phyloP scores from a whole-genome alignment of 1,140 invertebrate genomes.

The Penaeus vannamei region DNA sequence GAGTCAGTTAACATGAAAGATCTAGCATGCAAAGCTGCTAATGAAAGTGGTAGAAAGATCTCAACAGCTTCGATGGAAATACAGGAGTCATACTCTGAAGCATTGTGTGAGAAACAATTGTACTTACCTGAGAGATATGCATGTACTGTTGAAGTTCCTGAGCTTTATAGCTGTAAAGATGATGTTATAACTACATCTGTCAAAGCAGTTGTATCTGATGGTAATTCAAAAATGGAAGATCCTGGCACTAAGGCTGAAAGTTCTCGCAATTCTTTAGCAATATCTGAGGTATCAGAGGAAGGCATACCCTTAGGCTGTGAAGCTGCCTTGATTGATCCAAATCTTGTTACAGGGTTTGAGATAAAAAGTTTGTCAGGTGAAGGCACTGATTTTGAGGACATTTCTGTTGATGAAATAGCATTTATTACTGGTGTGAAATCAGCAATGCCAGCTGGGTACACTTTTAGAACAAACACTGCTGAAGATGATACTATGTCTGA shows the following conservation, averaged over 20 bases:
- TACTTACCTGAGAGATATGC: conserved; percentile 18
- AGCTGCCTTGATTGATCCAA: conserved; percentile 38
- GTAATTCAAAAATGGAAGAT: not conserved
- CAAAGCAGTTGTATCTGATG: not conserved
- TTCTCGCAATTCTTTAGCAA: not conserved
- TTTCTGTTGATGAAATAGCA: conserved; percentile 32
- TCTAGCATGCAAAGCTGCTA: too few species aligned
- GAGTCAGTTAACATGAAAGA: too few species aligned
- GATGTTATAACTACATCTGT: conserved; percentile 31
- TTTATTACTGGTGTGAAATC: conserved; percentile 44
- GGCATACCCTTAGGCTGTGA: conserved; percentile 48
- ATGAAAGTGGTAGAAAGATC: conserved; percentile 20
- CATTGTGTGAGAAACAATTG: conserved; percentile 1
- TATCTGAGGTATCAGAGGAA: conserved; percentile 54
- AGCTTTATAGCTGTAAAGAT: not conserved
- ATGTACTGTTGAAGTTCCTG: not conserved
- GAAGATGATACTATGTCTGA: conserved; percentile 48
- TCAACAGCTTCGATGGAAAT: conserved; percentile 47
- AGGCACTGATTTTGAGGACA: conserved; percentile 42
- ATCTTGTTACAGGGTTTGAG: conserved; percentile 42
- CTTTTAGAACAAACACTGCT: conserved; percentile 38
- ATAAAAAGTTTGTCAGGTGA: conserved; percentile 38
- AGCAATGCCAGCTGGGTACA: conserved; percentile 50
- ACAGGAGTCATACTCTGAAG: not conserved
- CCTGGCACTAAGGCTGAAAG: not conserved